A percentile compares a stretch with the other conserved stretches of the same genome.
Evolutionary conservation across 1,140 invertebrate genomes (phyloP).

Genomic region (Holcopasites calliopsidis): DNA sequence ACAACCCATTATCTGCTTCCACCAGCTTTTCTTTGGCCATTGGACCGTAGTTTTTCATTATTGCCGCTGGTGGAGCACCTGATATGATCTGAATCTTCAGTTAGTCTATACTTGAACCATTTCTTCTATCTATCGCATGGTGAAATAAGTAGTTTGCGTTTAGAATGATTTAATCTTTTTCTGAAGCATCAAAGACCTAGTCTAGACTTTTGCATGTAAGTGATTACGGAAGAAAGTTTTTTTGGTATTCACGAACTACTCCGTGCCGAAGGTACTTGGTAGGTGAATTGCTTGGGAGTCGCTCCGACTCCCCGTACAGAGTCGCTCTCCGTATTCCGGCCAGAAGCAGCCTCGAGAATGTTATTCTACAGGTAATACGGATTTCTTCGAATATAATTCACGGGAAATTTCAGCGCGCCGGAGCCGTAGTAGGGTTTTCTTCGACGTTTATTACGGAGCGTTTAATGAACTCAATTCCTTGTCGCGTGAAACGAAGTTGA

Average conservation of each 20-base stretch:
- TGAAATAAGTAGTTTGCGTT: too few species aligned
- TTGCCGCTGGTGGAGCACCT: too few species aligned
- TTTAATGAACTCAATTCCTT: constrained; percentile 2
- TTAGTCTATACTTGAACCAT: too few species aligned
- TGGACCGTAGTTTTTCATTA: too few species aligned
- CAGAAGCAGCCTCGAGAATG: not conserved
- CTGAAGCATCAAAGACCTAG: too few species aligned
- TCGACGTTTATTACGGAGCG: not conserved
- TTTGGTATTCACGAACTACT: not conserved
- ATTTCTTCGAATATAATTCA: not conserved
- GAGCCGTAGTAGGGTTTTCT: not conserved
- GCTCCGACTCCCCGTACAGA: not conserved
- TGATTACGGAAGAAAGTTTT: not conserved
- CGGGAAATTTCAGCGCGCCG: not conserved
- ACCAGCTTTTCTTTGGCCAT: too few species aligned
- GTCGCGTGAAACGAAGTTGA: not conserved
- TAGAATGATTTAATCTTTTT: too few species aligned
- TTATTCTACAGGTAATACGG: constrained; percentile 3
- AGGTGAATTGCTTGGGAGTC: not conserved
- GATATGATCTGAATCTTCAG: too few species aligned
- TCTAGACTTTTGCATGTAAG: too few species aligned
- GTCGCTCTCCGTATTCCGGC: not conserved
- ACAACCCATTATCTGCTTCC: too few species aligned
- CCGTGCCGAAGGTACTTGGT: not conserved
- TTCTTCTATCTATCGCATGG: too few species aligned